Base-by-base conservation (phyloP, 2,113 vertebrate genomes). In the Illadopsis cleaveri region DNA sequence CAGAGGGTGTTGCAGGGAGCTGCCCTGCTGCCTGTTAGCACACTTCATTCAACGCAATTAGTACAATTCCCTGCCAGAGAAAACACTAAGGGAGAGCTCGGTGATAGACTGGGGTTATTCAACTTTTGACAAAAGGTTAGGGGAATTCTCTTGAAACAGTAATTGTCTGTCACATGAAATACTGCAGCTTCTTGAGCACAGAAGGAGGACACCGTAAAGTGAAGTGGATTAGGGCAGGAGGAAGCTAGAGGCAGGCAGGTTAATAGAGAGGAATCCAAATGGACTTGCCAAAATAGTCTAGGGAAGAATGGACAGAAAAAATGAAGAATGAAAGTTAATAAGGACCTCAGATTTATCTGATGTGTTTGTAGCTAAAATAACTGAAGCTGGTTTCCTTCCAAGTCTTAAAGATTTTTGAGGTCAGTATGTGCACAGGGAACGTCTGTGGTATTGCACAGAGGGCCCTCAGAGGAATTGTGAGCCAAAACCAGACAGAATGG, bases 101-200 rank as follows among this genome's bases (percentile, higher is more conserved):
- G 72, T 94, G 95, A 97, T 7, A 62, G 94, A 90, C 84, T 77
- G 72, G 89, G 90, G 93, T 95, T 93, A 71, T 71, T 96, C 90
- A 72, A 91, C 89, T 95, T 90, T n/a, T 89, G 91, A 95, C 89
- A 94, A 95, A 92, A 93, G 96, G 95, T 94, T 90, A 85, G 86
- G 84, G 86, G 69, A 93, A 54, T 82, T 95, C 80, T 89, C 88
- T 79, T 56, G 64, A 54, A 90, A 44, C 82, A 92, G 87, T 92
- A 96, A 96, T 95, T 96, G 90, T 96, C 90, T 95, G 90, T 92
- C 94, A 92, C 70, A 71, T 38, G 44, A 83, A 96, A 96, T 93
- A 47, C 45, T 70, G 73, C 66, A 47, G 30, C 54, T 94, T 65
- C 83, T 48, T 31, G 53, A 80, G 71, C 57, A 47, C 2, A 15